These are phyloP conservation scores for Hypomesus transpacificus DNA, from an alignment of 2,113 vertebrate species.

Conservation along the genomic window DNA sequence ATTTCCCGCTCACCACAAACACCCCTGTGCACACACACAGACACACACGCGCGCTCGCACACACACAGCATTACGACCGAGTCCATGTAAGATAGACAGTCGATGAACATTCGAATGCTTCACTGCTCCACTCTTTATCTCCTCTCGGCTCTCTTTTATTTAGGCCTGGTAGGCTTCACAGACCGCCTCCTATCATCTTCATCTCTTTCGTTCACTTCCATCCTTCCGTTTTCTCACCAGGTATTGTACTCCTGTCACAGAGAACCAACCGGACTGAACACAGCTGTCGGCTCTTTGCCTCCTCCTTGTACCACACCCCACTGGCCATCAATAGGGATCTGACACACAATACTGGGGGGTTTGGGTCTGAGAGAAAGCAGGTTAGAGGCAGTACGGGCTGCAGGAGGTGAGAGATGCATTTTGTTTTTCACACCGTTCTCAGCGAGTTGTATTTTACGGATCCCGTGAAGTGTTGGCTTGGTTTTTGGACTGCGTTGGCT, in stretches of 20 bases:
- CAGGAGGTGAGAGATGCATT: too few species aligned
- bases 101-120: not conserved
- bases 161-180: not conserved
- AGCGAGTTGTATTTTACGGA: too few species aligned
- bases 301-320: not conserved
- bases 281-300: not conserved
- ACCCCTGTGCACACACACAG: not conserved
- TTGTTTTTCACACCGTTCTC: too few species aligned
- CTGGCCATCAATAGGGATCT: not conserved
- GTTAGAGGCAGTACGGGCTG: too few species aligned
- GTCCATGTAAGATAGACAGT: not conserved
- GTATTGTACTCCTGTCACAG: not conserved
- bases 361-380: not conserved
- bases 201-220: not conserved
- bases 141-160: not conserved
- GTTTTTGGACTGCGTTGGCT: too few species aligned
- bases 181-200: not conserved
- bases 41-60: not conserved
- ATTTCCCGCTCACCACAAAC: not conserved
- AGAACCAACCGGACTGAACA: not conserved
- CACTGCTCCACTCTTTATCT: not conserved
- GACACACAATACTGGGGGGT: not conserved
- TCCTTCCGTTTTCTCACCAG: not conserved
- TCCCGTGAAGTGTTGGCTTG: too few species aligned
- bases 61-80: not conserved